Conservation (phyloP, 2,113 vertebrate genomes). For the Gracilinanus agilis region DNA sequence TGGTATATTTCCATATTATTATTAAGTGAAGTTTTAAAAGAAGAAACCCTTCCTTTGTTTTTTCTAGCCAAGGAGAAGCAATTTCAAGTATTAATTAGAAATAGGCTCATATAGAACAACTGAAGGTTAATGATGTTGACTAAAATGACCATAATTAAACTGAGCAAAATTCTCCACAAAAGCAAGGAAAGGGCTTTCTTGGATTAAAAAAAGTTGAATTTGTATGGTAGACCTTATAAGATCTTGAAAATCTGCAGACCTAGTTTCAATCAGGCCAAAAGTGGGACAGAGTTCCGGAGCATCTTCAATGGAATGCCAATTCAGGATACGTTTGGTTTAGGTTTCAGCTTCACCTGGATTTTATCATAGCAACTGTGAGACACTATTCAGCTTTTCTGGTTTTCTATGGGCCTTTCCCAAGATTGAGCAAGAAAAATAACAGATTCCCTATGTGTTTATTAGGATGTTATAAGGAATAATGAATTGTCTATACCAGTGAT, state of each 20-base stretch:
- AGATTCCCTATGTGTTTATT: background rate
- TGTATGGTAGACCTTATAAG: background rate
- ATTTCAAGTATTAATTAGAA: conserved; percentile 43
- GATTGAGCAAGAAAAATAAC: background rate
- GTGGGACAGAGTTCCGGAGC: background rate
- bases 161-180: background rate
- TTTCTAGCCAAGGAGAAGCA: background rate
- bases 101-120: background rate
- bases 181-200: background rate
- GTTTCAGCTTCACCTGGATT: background rate
- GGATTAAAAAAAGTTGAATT: background rate
- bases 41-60: conserved; percentile 38
- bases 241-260: background rate
- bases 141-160: background rate
- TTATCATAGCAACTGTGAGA: background rate
- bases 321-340: background rate
- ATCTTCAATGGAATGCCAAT: background rate
- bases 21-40: conserved; percentile 15
- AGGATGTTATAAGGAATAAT: conserved; percentile 34
- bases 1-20: conserved; percentile 19
- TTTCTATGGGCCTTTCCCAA: background rate
- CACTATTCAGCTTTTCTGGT: background rate
- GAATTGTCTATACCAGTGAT: background rate
- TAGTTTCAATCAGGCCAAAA: conserved; percentile 32
- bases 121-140: conserved; percentile 30